phyloP scores from a whole-genome alignment of 2,113 vertebrate species.

The Columbina picui region DNA sequence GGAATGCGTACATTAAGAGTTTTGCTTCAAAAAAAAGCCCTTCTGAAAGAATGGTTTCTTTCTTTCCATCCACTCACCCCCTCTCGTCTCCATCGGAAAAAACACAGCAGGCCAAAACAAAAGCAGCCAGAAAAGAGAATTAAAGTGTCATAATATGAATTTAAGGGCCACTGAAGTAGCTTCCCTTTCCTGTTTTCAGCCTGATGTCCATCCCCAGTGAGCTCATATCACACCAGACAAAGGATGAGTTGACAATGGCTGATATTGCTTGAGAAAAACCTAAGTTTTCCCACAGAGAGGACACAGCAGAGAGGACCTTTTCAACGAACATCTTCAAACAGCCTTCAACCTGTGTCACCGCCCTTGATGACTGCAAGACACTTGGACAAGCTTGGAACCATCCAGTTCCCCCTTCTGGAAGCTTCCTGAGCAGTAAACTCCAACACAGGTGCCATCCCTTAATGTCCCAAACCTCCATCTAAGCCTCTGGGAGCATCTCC shows the following conservation, averaged over 20 bases:
- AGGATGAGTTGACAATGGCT: not conserved
- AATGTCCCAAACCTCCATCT: not conserved
- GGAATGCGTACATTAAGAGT: not conserved
- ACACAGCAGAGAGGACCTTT: not conserved
- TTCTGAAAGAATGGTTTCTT: not conserved
- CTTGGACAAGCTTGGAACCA: not conserved
- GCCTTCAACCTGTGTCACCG: not conserved
- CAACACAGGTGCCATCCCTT: not conserved
- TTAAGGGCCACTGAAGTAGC: conserved; percentile 53
- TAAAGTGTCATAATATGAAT: conserved; percentile 45
- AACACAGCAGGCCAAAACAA: conserved; percentile 23
- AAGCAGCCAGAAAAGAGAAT: conserved; percentile 46
- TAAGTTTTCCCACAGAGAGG: not conserved
- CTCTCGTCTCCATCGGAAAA: conserved; percentile 31
- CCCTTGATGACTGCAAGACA: not conserved
- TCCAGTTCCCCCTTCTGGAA: not conserved
- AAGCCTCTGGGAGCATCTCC: not conserved
- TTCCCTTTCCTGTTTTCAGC: conserved; percentile 63
- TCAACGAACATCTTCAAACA: not conserved
- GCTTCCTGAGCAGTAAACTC: not conserved
- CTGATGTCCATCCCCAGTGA: not conserved
- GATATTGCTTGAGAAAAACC: not conserved
- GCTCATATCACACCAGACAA: not conserved
- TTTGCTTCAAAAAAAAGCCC: not conserved
- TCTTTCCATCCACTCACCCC: conserved; percentile 3